Conservation (phyloP, 2,113 vertebrate species). For the Pelecanoides urinatrix region DNA sequence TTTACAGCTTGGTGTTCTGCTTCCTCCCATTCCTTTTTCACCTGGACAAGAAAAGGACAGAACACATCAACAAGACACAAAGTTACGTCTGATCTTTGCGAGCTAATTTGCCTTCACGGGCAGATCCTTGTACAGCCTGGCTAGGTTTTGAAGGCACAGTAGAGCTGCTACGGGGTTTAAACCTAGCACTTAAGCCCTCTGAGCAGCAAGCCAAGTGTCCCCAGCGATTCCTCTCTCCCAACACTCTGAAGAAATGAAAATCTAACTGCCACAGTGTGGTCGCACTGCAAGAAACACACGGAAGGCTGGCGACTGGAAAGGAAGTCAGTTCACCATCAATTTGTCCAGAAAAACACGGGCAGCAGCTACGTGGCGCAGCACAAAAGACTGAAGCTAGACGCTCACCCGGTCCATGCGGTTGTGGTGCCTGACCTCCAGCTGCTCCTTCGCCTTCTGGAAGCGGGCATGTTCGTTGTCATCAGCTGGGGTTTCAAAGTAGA, state of each 20-base stretch:
- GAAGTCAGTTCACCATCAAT: not conserved
- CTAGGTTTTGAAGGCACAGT: not conserved
- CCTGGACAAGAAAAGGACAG: constrained; percentile 69
- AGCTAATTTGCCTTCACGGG: not conserved
- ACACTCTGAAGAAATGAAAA: not conserved
- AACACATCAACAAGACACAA: not conserved
- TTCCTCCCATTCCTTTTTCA: constrained; percentile 98
- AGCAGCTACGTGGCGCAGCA: fast-evolving
- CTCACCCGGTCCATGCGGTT: constrained; percentile 96
- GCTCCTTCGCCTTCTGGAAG: constrained; percentile 97
- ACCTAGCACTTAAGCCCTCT: not conserved
- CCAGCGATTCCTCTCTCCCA: not conserved
- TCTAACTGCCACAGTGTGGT: not conserved
- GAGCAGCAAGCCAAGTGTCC: not conserved
- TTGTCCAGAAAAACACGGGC: not conserved
- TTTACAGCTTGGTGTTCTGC: constrained; percentile 94
- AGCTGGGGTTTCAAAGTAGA: constrained; percentile 95
- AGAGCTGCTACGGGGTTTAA: not conserved
- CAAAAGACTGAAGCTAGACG: too few species aligned
- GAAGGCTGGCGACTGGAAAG: not conserved
- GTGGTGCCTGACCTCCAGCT: constrained; percentile 93
- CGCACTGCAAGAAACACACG: not conserved
- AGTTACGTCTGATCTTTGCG: not conserved
- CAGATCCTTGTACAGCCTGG: not conserved
- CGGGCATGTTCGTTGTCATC: constrained; percentile 95